Evolutionary conservation across 2,797 vertebrate species (phyloP), one percentile per base, ranked within the genome.

Genomic region (Syndactyla subalaris): DNA sequence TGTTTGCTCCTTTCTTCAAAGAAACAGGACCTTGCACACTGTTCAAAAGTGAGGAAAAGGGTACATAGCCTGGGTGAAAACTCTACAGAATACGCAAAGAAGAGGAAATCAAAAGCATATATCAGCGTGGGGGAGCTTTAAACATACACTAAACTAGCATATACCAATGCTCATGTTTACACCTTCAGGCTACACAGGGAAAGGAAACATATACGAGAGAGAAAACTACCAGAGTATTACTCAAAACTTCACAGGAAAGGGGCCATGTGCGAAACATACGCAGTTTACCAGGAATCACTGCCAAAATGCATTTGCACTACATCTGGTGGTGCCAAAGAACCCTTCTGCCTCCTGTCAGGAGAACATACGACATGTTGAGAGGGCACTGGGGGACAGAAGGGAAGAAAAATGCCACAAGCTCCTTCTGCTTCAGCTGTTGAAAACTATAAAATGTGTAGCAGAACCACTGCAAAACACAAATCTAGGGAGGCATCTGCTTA

Each of bases 261-360:
- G 24, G 14, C 52, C 61, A 80, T 17, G 45, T 85, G 75, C 59
- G 89, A 81, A 93, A 52, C 75, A 89, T 67, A 80, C 8, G 68
- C 67, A 82, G 59, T 76, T 92, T 74, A 79, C 36, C 29, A 48
- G 23, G 48, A 62, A 63, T 82, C 68, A 14, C 38, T 95, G 89
- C 87, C 96, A 95, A 88, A 78, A 93, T 13, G 32, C 20, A 57
- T 83, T 92, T 89, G 57, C 82, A 71, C 32, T 79, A 77, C 79
- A 59, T 93, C 91, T 52, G 79, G 74, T 32, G 51, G 66, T 88
- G 88, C 91, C 89, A 94, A 93, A 68, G 65, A 83, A 85, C 68
- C 75, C 61, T 89, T 74, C 75, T 93, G 82, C 79, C 84, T 78
- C 61, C 94, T 93, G 84, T 62, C 84, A 88, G 88, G 39, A 73